These are phyloP conservation scores for Heliconius hortense DNA, from an alignment of 2,888 invertebrate species.

Conservation along the genomic window DNA sequence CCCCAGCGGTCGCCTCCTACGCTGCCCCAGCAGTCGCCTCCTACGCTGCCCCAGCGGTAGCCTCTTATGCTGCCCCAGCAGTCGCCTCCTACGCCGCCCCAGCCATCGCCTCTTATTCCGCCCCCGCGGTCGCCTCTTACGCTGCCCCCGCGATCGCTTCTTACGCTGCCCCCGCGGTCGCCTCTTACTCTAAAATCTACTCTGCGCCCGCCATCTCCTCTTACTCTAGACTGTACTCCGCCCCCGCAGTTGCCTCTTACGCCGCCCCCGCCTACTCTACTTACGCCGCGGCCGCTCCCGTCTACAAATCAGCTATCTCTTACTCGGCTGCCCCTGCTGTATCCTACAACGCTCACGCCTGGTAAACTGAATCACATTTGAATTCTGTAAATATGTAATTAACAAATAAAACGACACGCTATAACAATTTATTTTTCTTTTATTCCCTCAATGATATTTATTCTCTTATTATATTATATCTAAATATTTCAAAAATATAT, in stretches of 20 bases:
- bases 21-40: constrained; percentile 61
- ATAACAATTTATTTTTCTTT: constrained; percentile 20
- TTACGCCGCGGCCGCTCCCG: constrained; percentile 63
- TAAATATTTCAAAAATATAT: background rate
- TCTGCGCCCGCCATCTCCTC: constrained; percentile 52
- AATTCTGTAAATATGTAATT: constrained; percentile 37
- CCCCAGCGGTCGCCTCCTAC: constrained; percentile 52
- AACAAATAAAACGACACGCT: constrained; percentile 36
- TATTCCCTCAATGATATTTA: background rate
- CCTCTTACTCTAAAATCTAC: constrained; percentile 51
- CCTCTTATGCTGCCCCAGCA: constrained; percentile 48
- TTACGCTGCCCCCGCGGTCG: constrained; percentile 58
- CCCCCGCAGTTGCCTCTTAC: constrained; percentile 47
- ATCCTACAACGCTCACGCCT: constrained; percentile 83
- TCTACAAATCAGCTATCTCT: constrained; percentile 69
- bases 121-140: constrained; percentile 58
- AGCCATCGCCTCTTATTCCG: constrained; percentile 52
- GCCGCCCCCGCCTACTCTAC: constrained; percentile 49
- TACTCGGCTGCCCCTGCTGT: constrained; percentile 76
- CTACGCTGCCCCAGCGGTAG: constrained; percentile 56
- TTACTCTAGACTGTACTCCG: constrained; percentile 42
- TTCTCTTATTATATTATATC: background rate
- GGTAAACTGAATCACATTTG: constrained; percentile 69
- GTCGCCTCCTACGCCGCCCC: constrained; percentile 42
- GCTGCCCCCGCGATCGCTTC: constrained; percentile 60